Evolutionary conservation across 2,113 vertebrate genomes (phyloP), one percentile per base, ranked within the genome.

Genomic region (Indri indri): DNA sequence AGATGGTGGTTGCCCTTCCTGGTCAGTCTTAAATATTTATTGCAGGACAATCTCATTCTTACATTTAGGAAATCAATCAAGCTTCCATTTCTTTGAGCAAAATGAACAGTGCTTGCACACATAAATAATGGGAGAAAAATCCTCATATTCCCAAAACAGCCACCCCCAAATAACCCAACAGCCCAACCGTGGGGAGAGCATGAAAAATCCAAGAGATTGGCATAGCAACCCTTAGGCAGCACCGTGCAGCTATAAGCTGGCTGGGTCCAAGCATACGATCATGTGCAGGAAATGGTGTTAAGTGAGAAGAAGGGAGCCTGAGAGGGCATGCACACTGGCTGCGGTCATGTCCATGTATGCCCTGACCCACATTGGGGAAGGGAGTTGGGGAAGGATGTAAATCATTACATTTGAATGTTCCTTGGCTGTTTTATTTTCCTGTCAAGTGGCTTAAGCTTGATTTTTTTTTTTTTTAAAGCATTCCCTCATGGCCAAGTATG

Each of bases 1-100:
- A 96, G 96, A 97, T 94, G 84, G 66, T 59, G 20, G 93, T 54
- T 81, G 88, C 96, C 83, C 88, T 98, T 98, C 98, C 97, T 97
- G 97, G 82, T 84, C 89, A 98, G 97, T 95, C 91, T 98, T 98
- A 96, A 98, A 92, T 97, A 92, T 66, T 97, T 98, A 98, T 98
- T 97, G 95, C 93, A 50, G 96, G 94, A 90, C 97, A 93, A 96
- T 98, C 96, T 98, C 73, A 71, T 95, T 97, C 97, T 90, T 96
- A 97, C 95, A 91, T 0, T 34, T 81, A 97, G 97, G 97, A 98
- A 98, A 98, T 97, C 98, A 98, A 91, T 97, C 97, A 96, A 96
- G 95, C 95, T 98, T 98, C 98, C 95, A 90, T 97, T 97, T 97
- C 97, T 96, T 96, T 96, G 94, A 95, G 76, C 92, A 76, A 93